Evolutionary conservation across 23 tunicate species (phyloP).

Genomic region (Oikopleura albicans): DNA sequence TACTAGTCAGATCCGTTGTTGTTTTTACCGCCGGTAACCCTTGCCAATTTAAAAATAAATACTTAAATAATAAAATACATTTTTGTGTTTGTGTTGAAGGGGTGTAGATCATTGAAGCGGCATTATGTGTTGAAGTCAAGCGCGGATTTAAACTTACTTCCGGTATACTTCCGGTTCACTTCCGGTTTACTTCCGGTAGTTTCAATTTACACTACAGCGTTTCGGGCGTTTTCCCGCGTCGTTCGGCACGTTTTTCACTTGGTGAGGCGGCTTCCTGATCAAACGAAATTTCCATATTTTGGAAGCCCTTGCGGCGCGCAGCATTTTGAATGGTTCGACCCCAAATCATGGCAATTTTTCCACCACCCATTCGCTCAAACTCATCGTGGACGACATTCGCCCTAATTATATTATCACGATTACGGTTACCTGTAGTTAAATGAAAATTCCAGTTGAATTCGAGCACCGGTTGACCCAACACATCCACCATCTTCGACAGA

Average conservation of each 20-base stretch:
- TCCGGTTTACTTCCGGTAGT: no score
- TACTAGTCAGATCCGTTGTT: no score
- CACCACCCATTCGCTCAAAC: not conserved
- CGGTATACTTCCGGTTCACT: no score
- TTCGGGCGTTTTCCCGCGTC: no score
- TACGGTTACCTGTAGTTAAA: not conserved
- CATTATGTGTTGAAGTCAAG: no score
- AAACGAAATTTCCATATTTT: not conserved
- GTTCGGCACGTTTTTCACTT: not conserved
- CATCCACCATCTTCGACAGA: slow-evolving; percentile 5
- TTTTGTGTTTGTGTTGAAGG: no score
- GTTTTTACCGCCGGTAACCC: no score
- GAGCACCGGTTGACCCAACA: not conserved
- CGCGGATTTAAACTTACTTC: no score
- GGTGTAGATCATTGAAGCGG: no score
- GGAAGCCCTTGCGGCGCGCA: not conserved
- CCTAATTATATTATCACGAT: not conserved
- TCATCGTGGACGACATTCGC: not conserved
- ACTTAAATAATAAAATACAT: no score
- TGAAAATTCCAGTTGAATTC: slow-evolving; percentile 17
- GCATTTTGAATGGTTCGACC: slow-evolving; percentile 8
- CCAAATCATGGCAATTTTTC: slow-evolving; percentile 3
- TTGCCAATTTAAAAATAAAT: no score
- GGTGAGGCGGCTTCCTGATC: not conserved
- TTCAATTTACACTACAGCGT: no score